Conservation (phyloP, 37 sponge, comb jelly and placozoan species). For the Geodia barretti region DNA sequence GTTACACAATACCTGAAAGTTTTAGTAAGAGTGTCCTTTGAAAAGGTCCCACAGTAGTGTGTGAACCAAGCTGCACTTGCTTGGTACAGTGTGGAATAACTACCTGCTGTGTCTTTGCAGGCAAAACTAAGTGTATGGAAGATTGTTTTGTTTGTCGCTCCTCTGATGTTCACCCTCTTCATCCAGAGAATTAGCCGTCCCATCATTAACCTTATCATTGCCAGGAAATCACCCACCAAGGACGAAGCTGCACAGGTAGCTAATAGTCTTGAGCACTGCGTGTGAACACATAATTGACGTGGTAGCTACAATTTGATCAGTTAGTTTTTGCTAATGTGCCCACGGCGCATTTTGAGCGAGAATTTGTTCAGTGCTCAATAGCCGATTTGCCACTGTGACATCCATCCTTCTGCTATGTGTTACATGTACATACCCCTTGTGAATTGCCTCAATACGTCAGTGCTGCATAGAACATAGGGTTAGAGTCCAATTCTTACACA, state of each 20-base stretch:
- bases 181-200: slow-evolving; percentile 64
- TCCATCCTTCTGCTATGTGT: not conserved
- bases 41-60: too few species aligned
- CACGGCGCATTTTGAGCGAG: not conserved
- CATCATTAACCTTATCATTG: slow-evolving; percentile 56
- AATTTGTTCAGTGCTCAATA: not conserved
- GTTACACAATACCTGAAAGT: too few species aligned
- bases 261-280: too few species aligned
- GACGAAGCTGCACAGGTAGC: slow-evolving; percentile 27
- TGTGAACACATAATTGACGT: too few species aligned
- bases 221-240: slow-evolving; percentile 16
- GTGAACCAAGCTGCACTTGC: too few species aligned
- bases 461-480: too few species aligned
- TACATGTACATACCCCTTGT: too few species aligned
- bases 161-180: slow-evolving; percentile 44
- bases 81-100: not conserved
- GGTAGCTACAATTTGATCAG: too few species aligned
- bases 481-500: too few species aligned
- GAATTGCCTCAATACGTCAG: too few species aligned
- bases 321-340: too few species aligned
- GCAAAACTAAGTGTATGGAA: slow-evolving; percentile 18
- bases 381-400: not conserved
- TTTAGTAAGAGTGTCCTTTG: too few species aligned
- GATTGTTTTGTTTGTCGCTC: slow-evolving; percentile 34
- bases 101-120: slow-evolving; percentile 3